Evolutionary conservation across 1,140 invertebrate genomes (phyloP), one percentile per base, ranked within the genome.

Genomic region (Drosophila arawakana): DNA sequence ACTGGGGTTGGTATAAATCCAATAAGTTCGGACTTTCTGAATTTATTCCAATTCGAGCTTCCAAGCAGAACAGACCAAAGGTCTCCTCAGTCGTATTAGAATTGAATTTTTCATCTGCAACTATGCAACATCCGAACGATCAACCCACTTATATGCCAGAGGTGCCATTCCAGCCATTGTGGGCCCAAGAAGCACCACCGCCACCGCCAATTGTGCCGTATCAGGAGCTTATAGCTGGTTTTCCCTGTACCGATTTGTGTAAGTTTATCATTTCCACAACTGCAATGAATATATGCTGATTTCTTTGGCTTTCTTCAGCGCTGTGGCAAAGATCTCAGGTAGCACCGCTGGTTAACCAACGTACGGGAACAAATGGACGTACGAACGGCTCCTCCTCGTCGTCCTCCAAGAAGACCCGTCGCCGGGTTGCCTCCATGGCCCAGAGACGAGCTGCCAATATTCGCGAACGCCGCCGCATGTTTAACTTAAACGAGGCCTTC

Each of bases 401-500:
- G 37, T 83, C 81, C 0, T 74, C 86, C 0, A 97, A 97, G 89
- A 98, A 98, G 91, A 95, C 97, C 0, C 94, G 97, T 6, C 95
- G 97, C 2, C 94, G 97, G 18, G 97, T 98, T 2, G 97, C 97
- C 0, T 97, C 97, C 0, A 94, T 98, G 70, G 97, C 97, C 0
- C 97, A 98, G 90, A 93, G 97, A 41, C 93, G 97, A 61, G 98
- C 98, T 0, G 98, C 98, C 11, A 99, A 99, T 93, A 98, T 99
- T 73, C 95, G 98, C 0, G 98, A 99, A 92, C 93, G 98, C 61
- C 94, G 98, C 50, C 94, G 98, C 76, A 99, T 99, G 98, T 98
- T 98, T 91, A 99, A 99, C 93, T 94, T 99, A 7, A 99, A 99
- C 92, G 98, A 98, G 91, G 98, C 98, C 3, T 99, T 99, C 90